Evolutionary conservation across 2,888 invertebrate species (phyloP), one percentile per base, ranked within the genome.

Genomic region (Ophion slaviceki): DNA sequence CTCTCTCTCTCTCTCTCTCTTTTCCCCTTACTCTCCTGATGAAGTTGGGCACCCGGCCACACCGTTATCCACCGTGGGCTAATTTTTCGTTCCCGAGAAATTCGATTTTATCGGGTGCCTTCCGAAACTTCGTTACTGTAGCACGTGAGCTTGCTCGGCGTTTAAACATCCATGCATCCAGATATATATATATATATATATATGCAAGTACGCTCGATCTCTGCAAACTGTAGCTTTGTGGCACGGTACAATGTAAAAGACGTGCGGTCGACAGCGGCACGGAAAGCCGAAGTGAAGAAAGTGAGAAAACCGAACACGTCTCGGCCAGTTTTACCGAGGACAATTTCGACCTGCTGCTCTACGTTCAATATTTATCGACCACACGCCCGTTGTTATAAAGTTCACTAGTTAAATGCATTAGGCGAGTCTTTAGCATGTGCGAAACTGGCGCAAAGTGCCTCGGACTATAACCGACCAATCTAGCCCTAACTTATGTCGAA

Each of bases 81-180:
- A 45, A 78, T 82, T 79, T 79, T 87, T 70, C 59, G 76, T 67
- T 75, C 71, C 53, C 82, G 76, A 82, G 86, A 87, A 88, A 88
- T 88, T 86, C 87, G 88, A 88, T 88, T 85, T 87, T 79, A 84
- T 88, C 88, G 85, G 14, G 17, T 72, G 74, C 79, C 71, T 47
- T 82, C 67, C 80, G 80, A 85, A 85, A 82, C 76, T 82, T 85
- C 82, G 82, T 82, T 85, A 87, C 84, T 77, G 84, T 80, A 76
- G 62, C 68, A 76, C 67, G 75, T 74, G 74, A 71, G 82, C 79
- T 78, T 57, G 24, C 66, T 75, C 70, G 8, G n/a, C 72, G 67
- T 45, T 66, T 66, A 77, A 62, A 68, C 67, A 77, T 59, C 40
- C 14, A 71, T 36, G 17, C 72, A 80, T 36, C 53, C n/a, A 45